Evolutionary conservation across 2,888 invertebrate genomes (phyloP).

Genomic region (Lordiphosa andalusiaca): DNA sequence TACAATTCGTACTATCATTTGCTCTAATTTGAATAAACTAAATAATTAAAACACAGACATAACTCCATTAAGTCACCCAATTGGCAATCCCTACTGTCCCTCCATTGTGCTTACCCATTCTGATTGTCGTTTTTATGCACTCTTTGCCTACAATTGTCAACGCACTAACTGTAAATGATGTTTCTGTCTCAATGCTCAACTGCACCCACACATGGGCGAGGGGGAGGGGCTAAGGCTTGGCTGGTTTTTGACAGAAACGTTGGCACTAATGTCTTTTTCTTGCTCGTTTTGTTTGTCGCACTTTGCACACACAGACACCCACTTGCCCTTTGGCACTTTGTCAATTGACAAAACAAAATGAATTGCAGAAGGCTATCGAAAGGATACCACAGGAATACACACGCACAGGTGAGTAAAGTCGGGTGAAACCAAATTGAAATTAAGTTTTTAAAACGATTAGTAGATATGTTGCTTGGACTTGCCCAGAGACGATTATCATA

Average conservation of each 20-base stretch:
- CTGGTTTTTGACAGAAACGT: conserved; percentile 43
- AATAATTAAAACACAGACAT: too few relatives aligned
- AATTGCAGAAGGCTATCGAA: conserved; percentile 45
- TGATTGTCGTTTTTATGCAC: conserved; percentile 51
- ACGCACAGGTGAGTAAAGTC: conserved; percentile 10
- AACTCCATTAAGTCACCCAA: neutral
- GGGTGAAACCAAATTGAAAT: too few relatives aligned
- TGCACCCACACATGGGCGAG: conserved; percentile 25
- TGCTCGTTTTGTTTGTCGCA: conserved; percentile 53
- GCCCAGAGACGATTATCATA: neutral
- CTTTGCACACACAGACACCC: conserved; percentile 25
- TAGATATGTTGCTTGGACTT: conserved; percentile 6
- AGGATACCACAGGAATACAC: conserved; percentile 9
- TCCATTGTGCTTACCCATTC: conserved; percentile 34
- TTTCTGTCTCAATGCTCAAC: conserved; percentile 43
- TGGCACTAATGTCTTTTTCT: conserved; percentile 64
- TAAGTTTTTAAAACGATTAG: too few relatives aligned
- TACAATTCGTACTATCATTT: too few relatives aligned
- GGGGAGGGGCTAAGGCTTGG: conserved; percentile 1
- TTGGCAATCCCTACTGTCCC: neutral
- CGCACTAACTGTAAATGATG: conserved; percentile 64
- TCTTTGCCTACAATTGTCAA: conserved; percentile 48
- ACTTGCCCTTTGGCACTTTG: conserved; percentile 58
- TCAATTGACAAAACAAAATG: conserved; percentile 65
- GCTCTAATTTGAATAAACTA: too few relatives aligned